phyloP scores from a whole-genome alignment of 2,113 vertebrate genomes.

The Neodontobutis hainanensis region DNA sequence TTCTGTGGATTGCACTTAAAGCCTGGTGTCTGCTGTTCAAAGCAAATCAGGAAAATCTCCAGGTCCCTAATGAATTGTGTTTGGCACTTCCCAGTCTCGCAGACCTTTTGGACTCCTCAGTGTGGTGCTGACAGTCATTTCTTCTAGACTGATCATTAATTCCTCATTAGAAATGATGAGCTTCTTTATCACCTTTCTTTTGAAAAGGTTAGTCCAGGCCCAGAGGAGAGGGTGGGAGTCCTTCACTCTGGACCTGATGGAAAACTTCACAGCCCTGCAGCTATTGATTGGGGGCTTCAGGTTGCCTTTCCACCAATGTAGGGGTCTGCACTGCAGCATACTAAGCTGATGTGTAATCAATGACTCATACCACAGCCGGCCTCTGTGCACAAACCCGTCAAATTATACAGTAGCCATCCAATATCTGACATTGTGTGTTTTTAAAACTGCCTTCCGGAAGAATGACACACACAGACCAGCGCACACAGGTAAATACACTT shows the following conservation, averaged over 20 bases:
- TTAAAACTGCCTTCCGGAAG: constrained; percentile 68
- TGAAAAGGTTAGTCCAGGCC: constrained; percentile 78
- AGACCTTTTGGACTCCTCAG: constrained; percentile 60
- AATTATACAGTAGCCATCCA: constrained; percentile 74
- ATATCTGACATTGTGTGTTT: constrained; percentile 72
- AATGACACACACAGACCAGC: constrained; percentile 46
- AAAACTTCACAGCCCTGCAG: constrained; percentile 73
- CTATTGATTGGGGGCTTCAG: constrained; percentile 80
- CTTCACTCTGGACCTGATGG: constrained; percentile 69
- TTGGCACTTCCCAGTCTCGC: constrained; percentile 55
- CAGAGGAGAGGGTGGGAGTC: constrained; percentile 68
- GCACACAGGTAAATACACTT: constrained; percentile 47
- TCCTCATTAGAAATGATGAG: constrained; percentile 84
- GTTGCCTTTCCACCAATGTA: constrained; percentile 77
- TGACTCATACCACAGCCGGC: constrained; percentile 77
- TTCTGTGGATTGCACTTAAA: constrained; percentile 34
- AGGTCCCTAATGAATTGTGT: constrained; percentile 54
- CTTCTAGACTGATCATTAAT: constrained; percentile 70
- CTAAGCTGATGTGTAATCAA: constrained; percentile 83
- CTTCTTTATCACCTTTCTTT: constrained; percentile 80
- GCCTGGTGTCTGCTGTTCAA: constrained; percentile 35
- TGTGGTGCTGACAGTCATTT: constrained; percentile 69
- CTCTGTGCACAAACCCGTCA: constrained; percentile 72
- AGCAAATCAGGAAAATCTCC: constrained; percentile 53
- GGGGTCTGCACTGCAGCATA: constrained; percentile 78